These are phyloP conservation scores for Bombylius discolor DNA, from an alignment of 2,888 invertebrate species.

Conservation along the genomic window DNA sequence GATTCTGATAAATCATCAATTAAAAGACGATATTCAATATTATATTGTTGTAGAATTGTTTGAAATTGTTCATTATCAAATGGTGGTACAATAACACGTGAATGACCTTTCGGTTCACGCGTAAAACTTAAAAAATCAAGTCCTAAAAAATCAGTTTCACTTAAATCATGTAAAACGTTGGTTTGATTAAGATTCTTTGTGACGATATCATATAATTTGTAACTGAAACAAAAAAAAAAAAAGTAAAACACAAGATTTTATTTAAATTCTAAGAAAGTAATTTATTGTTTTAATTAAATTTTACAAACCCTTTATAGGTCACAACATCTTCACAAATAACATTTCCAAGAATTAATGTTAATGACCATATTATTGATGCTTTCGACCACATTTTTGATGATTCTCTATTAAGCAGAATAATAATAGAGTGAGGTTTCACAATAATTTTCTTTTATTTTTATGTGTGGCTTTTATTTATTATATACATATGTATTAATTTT, in stretches of 20 bases:
- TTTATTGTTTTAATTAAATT: too few relatives aligned
- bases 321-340: neutral
- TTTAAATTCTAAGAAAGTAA: too few relatives aligned
- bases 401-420: too few relatives aligned
- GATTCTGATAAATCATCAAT: constrained; percentile 22
- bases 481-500: too few relatives aligned
- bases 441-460: too few relatives aligned
- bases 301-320: neutral
- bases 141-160: constrained; percentile 2
- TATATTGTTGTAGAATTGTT: constrained; percentile 16
- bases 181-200: neutral
- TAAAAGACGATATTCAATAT: constrained; percentile 19
- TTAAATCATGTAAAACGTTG: neutral
- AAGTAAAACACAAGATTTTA: neutral
- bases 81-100: constrained; percentile 29
- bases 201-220: neutral
- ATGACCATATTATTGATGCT: too few relatives aligned
- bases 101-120: constrained; percentile 19
- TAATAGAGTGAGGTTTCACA: too few relatives aligned
- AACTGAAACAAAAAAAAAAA: neutral
- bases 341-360: neutral
- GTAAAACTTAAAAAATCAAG: constrained; percentile 29
- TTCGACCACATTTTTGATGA: too few relatives aligned
- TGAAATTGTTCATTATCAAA: constrained; percentile 25
- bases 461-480: too few relatives aligned